Conservation (phyloP, 2,888 invertebrate species). For the Augochlorella aurata region DNA sequence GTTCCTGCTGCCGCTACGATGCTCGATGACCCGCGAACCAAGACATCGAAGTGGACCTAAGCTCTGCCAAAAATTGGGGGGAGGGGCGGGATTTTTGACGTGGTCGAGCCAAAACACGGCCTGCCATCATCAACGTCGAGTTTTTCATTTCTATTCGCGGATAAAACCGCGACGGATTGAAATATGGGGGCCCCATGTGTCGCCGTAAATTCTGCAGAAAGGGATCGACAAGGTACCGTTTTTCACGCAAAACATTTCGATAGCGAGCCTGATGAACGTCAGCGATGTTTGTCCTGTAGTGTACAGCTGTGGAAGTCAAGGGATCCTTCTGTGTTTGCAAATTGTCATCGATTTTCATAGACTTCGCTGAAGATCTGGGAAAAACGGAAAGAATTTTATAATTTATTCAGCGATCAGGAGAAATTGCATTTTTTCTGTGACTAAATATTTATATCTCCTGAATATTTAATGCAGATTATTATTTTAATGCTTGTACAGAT, state of each 20-base stretch:
- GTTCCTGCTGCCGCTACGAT: not conserved
- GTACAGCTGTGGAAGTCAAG: not conserved
- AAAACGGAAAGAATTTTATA: not conserved
- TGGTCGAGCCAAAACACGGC: not conserved
- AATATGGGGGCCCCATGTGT: constrained; percentile 41
- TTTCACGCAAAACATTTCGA: not conserved
- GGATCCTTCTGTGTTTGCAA: not conserved
- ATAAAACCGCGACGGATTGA: constrained; percentile 28
- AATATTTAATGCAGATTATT: too few relatives aligned
- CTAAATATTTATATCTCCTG: too few relatives aligned
- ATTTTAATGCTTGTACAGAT: too few relatives aligned
- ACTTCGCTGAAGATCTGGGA: not conserved
- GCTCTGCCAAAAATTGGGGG: constrained; percentile 31
- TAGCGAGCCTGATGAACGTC: not conserved
- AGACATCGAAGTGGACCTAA: not conserved
- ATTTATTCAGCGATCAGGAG: too few relatives aligned
- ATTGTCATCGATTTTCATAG: not conserved
- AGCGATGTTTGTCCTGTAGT: not conserved
- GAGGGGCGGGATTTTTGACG: constrained; percentile 33
- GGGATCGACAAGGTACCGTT: not conserved
- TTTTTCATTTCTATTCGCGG: constrained; percentile 29
- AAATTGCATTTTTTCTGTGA: too few relatives aligned
- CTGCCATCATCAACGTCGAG: not conserved
- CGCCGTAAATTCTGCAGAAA: constrained; percentile 32
- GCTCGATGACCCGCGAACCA: constrained; percentile 49